Evolutionary conservation across 2,797 vertebrate species (phyloP), one percentile per base, ranked within the genome.

Genomic region (Sebastes jordani): DNA sequence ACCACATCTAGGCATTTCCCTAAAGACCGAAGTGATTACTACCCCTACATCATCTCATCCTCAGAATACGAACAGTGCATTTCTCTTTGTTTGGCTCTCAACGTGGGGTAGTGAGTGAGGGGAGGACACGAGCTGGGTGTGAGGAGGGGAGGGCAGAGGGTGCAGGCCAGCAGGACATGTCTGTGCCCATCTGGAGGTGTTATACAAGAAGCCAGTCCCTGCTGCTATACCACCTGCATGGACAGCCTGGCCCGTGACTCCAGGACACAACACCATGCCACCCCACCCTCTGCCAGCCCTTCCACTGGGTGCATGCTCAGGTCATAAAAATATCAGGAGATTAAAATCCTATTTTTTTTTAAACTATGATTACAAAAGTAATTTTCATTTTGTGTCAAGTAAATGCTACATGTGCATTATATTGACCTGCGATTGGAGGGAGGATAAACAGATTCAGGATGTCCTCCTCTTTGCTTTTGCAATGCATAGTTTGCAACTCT

Each of bases 401-500:
- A 88, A 93, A 95, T 92, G 91, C 93, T 93, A 92, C 91, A 87
- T 87, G 84, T 90, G 93, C 92, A 95, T 94, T 93, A 46, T 82
- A 34, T 87, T 92, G 85, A 95, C 90, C 87, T 86, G 90, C 80
- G 80, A 88, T 92, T 89, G 80, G 72, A 87, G 79, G 69, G 88
- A 90, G 84, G 71, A 80, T 58, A 49, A 46, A 71, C 73, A 73
- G 86, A 90, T 88, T 89, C 62, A 74, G 59, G 73, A 74, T 64
- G 42, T 89, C 88, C 78, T 87, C 90, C 87, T 83, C 76, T 81
- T 91, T 90, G 82, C 87, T 89, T 93, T 94, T 93, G 93, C 88
- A 90, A 95, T 95, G 95, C 95, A 95, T 96, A 95, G 93, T 94
- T 93, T 92, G 85, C 85, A 91, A 88, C 69, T 91, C 90, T 94